A percentile compares a stretch with the other conserved stretches of the same genome.
These are phyloP conservation scores for Erethizon dorsatum DNA, from an alignment of 2,797 vertebrate genomes.

Conservation along the genomic window DNA sequence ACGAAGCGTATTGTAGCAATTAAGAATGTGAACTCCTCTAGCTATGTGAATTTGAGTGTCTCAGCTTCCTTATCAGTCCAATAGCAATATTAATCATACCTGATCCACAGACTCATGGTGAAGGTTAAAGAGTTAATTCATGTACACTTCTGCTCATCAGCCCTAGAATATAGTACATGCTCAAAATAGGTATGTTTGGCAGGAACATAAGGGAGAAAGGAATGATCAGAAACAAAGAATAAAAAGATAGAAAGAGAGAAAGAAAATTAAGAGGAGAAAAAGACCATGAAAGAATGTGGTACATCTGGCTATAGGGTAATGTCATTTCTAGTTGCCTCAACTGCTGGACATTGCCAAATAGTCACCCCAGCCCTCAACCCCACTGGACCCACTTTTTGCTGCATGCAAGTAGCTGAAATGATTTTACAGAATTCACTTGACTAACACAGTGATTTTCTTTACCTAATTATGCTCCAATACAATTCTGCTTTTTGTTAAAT, in stretches of 20 bases:
- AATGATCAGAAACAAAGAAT: not conserved
- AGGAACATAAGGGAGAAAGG: not conserved
- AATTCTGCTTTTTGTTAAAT: conserved; percentile 55
- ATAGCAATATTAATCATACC: not conserved
- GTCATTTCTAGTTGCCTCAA: not conserved
- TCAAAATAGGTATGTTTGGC: not conserved
- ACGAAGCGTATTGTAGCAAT: not conserved
- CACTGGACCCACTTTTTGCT: not conserved
- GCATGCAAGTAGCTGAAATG: not conserved
- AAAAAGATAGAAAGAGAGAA: not conserved
- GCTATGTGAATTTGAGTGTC: not conserved
- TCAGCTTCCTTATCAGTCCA: not conserved
- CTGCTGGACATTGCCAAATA: not conserved
- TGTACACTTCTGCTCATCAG: not conserved
- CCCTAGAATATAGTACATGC: not conserved
- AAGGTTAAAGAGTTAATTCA: not conserved
- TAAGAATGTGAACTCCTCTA: not conserved
- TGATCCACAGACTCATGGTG: not conserved
- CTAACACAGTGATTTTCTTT: conserved; percentile 20
- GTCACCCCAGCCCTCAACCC: not conserved
- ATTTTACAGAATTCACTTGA: conserved; percentile 51
- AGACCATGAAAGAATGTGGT: not conserved
- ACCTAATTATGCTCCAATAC: conserved; percentile 6
- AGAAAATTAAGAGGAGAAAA: not conserved
- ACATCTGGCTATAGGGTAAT: not conserved